Conservation (phyloP, 1,140 invertebrate genomes). For the Glomeris maerens region DNA sequence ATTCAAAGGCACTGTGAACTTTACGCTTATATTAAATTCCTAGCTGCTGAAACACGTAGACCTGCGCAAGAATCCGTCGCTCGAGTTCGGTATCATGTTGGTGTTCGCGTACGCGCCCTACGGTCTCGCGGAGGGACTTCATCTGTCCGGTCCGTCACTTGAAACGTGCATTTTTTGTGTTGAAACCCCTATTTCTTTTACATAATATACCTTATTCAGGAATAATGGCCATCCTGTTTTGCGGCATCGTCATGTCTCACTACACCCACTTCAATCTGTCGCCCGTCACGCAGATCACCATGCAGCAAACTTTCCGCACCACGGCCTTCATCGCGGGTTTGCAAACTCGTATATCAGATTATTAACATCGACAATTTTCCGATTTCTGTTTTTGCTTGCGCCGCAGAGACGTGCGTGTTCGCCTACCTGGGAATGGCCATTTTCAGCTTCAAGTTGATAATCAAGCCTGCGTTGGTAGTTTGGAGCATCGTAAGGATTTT, state of each 20-base stretch:
- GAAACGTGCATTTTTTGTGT: no score
- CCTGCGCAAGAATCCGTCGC: conserved; percentile 88
- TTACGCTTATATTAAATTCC: conserved; percentile 13
- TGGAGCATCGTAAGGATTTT: conserved; percentile 63
- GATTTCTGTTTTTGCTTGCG: conserved; percentile 16
- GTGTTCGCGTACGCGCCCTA: conserved; percentile 98
- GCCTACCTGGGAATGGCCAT: conserved; percentile 95
- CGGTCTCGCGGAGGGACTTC: conserved; percentile 90
- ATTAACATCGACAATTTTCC: no score
- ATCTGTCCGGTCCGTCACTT: conserved; percentile 65
- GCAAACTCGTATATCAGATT: no score
- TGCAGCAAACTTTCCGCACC: conserved; percentile 97
- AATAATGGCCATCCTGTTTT: conserved; percentile 98
- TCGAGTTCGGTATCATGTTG: conserved; percentile 97
- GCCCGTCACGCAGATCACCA: conserved; percentile 95
- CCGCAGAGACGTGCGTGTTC: conserved; percentile 88
- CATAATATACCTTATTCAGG: no score
- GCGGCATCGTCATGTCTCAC: conserved; percentile 98
- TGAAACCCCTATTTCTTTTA: no score
- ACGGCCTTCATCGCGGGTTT: conserved; percentile 80
- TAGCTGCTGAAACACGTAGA: conserved; percentile 79
- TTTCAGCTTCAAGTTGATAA: conserved; percentile 76
- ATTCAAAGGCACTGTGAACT: no score
- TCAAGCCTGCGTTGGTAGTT: conserved; percentile 63
- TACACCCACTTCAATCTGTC: conserved; percentile 98